phyloP scores from a whole-genome alignment of 2,888 invertebrate species.

The Dynastes tityus region DNA sequence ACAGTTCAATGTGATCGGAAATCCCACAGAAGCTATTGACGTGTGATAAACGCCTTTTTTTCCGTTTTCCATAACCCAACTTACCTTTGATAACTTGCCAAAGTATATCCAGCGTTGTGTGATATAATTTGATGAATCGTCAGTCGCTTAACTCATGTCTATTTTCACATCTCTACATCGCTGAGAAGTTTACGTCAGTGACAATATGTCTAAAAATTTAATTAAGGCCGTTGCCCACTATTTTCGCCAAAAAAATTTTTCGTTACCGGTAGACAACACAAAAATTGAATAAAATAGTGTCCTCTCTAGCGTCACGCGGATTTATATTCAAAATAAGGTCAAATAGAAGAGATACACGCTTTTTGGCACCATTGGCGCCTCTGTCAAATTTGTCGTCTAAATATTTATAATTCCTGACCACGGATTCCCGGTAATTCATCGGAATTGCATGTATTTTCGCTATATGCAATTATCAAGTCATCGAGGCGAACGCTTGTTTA shows the following conservation, averaged over 20 bases:
- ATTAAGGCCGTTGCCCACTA: not conserved
- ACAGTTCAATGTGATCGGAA: too few relatives aligned
- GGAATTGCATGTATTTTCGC: too few relatives aligned
- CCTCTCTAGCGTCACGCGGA: not conserved
- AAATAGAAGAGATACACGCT: not conserved
- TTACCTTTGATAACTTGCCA: conserved; percentile 26
- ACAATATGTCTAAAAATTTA: not conserved
- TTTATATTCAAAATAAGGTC: conserved; percentile 16
- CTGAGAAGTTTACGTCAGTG: not conserved
- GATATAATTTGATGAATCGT: conserved; percentile 23
- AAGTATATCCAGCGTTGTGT: not conserved
- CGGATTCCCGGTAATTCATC: not conserved
- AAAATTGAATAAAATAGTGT: not conserved
- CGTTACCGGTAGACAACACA: not conserved
- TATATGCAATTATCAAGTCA: not conserved
- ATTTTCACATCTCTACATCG: conserved; percentile 1
- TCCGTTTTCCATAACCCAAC: conserved; percentile 12
- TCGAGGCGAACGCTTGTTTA: too few relatives aligned
- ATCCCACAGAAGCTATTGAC: too few relatives aligned
- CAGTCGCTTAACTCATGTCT: conserved; percentile 1
- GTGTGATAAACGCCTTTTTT: conserved; percentile 2
- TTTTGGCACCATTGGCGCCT: not conserved
- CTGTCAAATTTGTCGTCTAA: not conserved
- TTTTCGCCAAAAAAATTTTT: not conserved
- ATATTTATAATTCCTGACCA: not conserved